Evolutionary conservation across 2,113 vertebrate species (phyloP).

Genomic region (Lota lota): DNA sequence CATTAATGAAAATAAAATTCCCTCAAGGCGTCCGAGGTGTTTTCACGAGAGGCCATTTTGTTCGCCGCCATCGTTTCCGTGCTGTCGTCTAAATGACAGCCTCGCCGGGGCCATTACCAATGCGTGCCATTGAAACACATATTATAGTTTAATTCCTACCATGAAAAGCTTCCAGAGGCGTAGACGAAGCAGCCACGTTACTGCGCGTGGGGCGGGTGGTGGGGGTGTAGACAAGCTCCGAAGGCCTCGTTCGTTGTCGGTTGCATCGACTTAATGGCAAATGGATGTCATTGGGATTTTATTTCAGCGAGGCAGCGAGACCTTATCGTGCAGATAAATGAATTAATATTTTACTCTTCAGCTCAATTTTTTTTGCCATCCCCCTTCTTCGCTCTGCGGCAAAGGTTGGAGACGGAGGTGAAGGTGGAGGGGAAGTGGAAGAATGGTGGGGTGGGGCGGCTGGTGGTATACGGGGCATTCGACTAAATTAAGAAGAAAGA

Average conservation of each 20-base stretch:
- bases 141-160: constrained; percentile 76
- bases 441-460: constrained; percentile 43
- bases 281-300: constrained; percentile 74
- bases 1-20: constrained; percentile 47
- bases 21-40: constrained; percentile 47
- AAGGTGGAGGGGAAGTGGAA: background rate
- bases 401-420: constrained; percentile 5
- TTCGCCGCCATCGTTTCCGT: constrained; percentile 57
- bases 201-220: constrained; percentile 29
- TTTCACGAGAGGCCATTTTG: constrained; percentile 67
- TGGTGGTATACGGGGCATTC: constrained; percentile 29
- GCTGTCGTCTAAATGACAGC: constrained; percentile 65
- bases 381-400: constrained; percentile 17
- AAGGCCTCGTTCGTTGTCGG: constrained; percentile 60
- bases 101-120: constrained; percentile 63
- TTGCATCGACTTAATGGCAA: constrained; percentile 71
- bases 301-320: constrained; percentile 66
- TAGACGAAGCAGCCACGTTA: constrained; percentile 31
- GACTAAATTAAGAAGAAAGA: constrained; percentile 71
- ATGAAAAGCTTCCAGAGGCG: constrained; percentile 73
- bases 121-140: constrained; percentile 68
- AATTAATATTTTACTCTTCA: constrained; percentile 78
- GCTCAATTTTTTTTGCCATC: constrained; percentile 47
- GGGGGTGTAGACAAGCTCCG: constrained; percentile 59
- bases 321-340: constrained; percentile 76